A percentile compares a stretch with the other conserved stretches of the same genome.
Conservation (phyloP, 2,888 invertebrate species). For the Folsomia candida region DNA sequence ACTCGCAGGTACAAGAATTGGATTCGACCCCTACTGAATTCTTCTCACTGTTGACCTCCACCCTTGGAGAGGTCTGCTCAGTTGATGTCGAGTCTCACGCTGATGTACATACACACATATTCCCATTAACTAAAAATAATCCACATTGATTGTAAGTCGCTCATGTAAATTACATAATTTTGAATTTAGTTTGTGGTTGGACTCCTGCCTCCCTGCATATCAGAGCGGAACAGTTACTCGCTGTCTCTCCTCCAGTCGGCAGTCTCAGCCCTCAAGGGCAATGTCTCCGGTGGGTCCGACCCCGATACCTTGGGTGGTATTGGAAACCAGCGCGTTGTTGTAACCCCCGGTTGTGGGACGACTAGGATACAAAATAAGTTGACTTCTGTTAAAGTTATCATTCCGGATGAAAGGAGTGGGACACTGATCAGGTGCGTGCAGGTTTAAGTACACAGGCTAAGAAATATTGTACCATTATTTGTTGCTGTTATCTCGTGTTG, state of each 20-base stretch:
- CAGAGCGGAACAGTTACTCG: slow-evolving; percentile 93
- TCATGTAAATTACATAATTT: slow-evolving; percentile 87
- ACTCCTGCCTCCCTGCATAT: slow-evolving; percentile 82
- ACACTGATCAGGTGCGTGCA: slow-evolving; percentile 65
- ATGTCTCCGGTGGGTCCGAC: slow-evolving; percentile 35
- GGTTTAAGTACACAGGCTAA: no score
- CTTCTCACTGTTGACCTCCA: slow-evolving; percentile 75
- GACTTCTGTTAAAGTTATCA: slow-evolving; percentile 61
- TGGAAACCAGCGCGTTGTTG: not conserved
- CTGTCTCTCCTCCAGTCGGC: slow-evolving; percentile 90
- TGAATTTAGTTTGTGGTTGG: slow-evolving; percentile 81
- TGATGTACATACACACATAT: slow-evolving; percentile 96
- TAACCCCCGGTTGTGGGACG: not conserved
- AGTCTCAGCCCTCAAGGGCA: slow-evolving; percentile 53
- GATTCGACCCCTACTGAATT: slow-evolving; percentile 77
- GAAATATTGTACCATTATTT: no score
- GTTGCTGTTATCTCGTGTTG: no score
- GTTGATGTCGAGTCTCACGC: slow-evolving; percentile 60
- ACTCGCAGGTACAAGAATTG: slow-evolving; percentile 65
- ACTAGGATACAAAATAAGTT: slow-evolving; percentile 17
- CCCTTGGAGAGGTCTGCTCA: slow-evolving; percentile 41
- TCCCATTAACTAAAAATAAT: no score
- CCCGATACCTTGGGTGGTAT: slow-evolving; percentile 32
- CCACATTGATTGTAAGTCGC: no score
- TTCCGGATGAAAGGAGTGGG: slow-evolving; percentile 91